These are phyloP conservation scores for Eleginops maclovinus DNA, from an alignment of 2,113 vertebrate species.

Conservation along the genomic window DNA sequence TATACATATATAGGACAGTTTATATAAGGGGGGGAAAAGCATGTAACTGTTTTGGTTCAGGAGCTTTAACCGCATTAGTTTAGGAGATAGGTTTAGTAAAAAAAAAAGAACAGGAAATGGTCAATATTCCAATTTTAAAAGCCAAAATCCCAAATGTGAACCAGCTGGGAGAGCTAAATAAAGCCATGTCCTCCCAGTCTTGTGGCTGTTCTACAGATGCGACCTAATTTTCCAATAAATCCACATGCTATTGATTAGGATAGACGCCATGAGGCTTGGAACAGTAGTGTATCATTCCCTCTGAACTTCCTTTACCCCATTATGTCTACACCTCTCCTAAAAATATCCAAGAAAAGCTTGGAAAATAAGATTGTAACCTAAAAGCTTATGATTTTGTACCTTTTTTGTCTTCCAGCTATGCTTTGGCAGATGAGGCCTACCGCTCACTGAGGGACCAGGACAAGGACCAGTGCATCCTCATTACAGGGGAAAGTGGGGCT, in stretches of 20 bases:
- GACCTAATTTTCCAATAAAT: constrained; percentile 55
- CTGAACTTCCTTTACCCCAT: constrained; percentile 12
- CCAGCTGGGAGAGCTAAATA: constrained; percentile 41
- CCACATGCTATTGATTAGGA: constrained; percentile 64
- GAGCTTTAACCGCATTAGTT: background rate
- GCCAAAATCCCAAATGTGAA: constrained; percentile 36
- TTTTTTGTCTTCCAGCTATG: constrained; percentile 88
- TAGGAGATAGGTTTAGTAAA: background rate
- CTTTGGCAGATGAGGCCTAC: constrained; percentile 97
- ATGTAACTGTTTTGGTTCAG: background rate
- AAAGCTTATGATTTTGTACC: constrained; percentile 13
- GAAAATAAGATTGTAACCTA: background rate
- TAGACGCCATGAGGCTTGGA: constrained; percentile 33
- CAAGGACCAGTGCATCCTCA: constrained; percentile 98
- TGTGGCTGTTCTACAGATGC: constrained; percentile 48
- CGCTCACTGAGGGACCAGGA: constrained; percentile 98
- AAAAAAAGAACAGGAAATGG: constrained; percentile 21
- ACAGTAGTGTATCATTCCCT: background rate
- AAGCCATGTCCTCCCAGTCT: constrained; percentile 26
- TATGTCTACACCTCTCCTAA: background rate
- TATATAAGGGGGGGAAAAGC: background rate
- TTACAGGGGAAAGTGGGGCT: constrained; percentile 97
- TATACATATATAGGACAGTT: background rate
- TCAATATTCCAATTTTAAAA: constrained; percentile 25
- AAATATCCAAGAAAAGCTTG: background rate